These are phyloP conservation scores for Nannoperca obscura DNA, from an alignment of 2,797 vertebrate genomes.

Conservation along the genomic window DNA sequence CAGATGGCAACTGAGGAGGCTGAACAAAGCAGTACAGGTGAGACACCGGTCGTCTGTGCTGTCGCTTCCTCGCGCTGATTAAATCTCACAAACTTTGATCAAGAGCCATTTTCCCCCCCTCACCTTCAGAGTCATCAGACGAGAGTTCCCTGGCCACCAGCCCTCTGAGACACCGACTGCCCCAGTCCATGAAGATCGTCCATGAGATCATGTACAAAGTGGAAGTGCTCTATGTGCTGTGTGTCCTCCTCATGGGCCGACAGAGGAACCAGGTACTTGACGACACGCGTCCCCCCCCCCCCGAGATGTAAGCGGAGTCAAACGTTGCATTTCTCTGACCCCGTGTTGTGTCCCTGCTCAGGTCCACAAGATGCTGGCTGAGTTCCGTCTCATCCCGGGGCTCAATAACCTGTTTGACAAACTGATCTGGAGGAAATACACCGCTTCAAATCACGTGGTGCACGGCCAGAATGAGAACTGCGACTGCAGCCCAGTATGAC, in stretches of 20 bases:
- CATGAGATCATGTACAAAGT: conserved; percentile 99
- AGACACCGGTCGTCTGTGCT: background rate
- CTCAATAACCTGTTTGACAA: conserved; percentile 99
- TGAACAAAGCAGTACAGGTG: conserved; percentile 96
- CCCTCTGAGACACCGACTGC: conserved; percentile 91
- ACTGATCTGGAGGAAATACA: conserved; percentile 98
- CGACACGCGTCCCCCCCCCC: background rate
- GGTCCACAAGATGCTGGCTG: conserved; percentile 99
- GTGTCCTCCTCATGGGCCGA: conserved; percentile 96
- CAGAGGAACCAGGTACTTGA: conserved; percentile 95
- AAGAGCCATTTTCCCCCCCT: background rate
- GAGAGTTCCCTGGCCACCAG: conserved; percentile 92
- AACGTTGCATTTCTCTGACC: background rate
- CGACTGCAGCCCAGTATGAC: conserved; percentile 96
- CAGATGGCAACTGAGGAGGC: conserved; percentile 96
- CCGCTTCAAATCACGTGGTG: conserved; percentile 91
- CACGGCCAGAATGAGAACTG: conserved; percentile 98
- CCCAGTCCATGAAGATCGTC: conserved; percentile 99
- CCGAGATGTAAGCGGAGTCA: background rate
- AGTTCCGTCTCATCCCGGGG: conserved; percentile 97
- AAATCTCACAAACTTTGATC: background rate
- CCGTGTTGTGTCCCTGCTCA: conserved; percentile 60
- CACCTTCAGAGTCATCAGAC: conserved; percentile 92
- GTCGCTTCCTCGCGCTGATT: background rate
- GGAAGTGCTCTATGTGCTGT: conserved; percentile 97